phyloP scores from a whole-genome alignment of 1,140 invertebrate species.

The Leptopilina boulardi region DNA sequence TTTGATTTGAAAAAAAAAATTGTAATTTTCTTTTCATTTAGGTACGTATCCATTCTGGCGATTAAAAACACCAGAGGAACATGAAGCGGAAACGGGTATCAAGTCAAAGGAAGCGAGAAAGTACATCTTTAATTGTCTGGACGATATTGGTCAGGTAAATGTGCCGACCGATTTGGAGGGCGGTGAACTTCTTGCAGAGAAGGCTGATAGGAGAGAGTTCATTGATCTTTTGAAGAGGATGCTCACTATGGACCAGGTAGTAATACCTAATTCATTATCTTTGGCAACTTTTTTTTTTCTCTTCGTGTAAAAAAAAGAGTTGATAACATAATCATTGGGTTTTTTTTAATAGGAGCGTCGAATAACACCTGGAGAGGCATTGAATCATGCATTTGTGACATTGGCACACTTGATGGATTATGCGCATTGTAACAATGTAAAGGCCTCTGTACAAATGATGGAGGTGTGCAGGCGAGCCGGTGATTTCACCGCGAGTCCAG shows the following conservation, averaged over 20 bases:
- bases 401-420: slow-evolving; percentile 96
- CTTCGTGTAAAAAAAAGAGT: background rate
- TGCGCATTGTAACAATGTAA: slow-evolving; percentile 96
- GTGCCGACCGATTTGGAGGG: slow-evolving; percentile 97
- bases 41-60: slow-evolving; percentile 97
- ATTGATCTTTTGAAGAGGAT: slow-evolving; percentile 98
- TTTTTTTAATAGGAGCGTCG: slow-evolving; percentile 83
- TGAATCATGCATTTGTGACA: slow-evolving; percentile 96
- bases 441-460: slow-evolving; percentile 97
- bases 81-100: slow-evolving; percentile 97
- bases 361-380: slow-evolving; percentile 95
- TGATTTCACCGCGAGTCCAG: slow-evolving; percentile 78
- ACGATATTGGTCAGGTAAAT: slow-evolving; percentile 99
- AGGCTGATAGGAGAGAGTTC: slow-evolving; percentile 96
- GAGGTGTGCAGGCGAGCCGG: slow-evolving; percentile 87
- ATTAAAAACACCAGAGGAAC: slow-evolving; percentile 98
- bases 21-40: slow-evolving; percentile 42
- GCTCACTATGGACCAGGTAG: slow-evolving; percentile 97
- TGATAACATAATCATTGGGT: background rate
- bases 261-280: slow-evolving; percentile 75
- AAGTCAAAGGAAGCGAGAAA: slow-evolving; percentile 99
- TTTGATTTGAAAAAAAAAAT: no score
- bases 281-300: slow-evolving; percentile 25
- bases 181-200: slow-evolving; percentile 95
- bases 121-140: slow-evolving; percentile 99